Percentiles rank a stretch among this genome's conserved stretches.
Evolutionary conservation across 37 sponge, comb jelly and placozoan genomes (phyloP).

Genomic region (Eunapius fragilis): DNA sequence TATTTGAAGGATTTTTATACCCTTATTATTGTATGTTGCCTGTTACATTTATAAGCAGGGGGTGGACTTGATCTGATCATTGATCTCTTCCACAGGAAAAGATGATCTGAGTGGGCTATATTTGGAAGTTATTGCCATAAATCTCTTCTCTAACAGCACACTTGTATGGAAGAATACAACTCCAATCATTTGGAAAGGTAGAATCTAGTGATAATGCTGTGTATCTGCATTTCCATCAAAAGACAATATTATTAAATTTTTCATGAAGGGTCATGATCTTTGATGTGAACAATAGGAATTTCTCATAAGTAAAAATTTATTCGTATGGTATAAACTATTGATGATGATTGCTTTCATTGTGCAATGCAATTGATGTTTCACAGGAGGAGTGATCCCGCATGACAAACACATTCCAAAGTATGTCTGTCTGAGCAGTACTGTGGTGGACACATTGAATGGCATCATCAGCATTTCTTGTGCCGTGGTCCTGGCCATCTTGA

Average conservation of each 20-base stretch:
- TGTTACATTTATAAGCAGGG: too few species aligned
- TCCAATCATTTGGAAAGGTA: not conserved
- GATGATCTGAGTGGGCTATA: not conserved
- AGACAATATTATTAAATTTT: too few species aligned
- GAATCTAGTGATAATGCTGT: not conserved
- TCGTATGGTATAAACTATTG: not conserved
- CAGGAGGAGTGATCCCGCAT: slow-evolving; percentile 7
- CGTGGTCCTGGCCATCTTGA: slow-evolving; percentile 13
- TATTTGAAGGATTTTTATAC: too few species aligned
- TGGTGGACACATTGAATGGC: not conserved
- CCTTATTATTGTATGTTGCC: too few species aligned
- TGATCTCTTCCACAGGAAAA: too few species aligned
- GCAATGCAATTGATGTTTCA: not conserved
- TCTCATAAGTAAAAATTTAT: too few species aligned
- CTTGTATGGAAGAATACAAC: not conserved
- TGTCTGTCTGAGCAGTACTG: not conserved
- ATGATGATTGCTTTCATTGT: not conserved
- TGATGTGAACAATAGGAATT: too few species aligned
- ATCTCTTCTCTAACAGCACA: not conserved
- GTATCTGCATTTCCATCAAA: too few species aligned
- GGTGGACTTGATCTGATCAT: too few species aligned
- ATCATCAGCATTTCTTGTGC: slow-evolving; percentile 4
- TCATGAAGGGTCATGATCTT: too few species aligned
- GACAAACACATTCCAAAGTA: slow-evolving; percentile 9
- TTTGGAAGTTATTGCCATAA: not conserved